A percentile compares a stretch with the other conserved stretches of the same genome.
These are phyloP conservation scores for Clistopyga incitator DNA, from an alignment of 2,888 invertebrate species.

Conservation along the genomic window DNA sequence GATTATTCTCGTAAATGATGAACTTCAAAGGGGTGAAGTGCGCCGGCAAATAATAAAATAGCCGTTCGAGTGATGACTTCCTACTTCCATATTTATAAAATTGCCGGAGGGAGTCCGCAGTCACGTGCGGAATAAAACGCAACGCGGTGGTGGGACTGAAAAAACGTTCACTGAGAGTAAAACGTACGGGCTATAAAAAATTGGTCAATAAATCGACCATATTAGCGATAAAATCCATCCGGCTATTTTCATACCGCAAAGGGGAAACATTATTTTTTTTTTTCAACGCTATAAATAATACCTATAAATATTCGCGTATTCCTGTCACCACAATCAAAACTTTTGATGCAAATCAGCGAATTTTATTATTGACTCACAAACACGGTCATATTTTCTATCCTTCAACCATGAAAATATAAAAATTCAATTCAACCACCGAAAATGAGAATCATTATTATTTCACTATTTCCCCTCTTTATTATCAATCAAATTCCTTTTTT, in stretches of 20 bases:
- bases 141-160: conserved; percentile 24
- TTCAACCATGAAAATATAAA: not conserved
- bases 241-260: conserved; percentile 27
- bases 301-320: conserved; percentile 2
- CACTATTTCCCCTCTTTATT: too few species aligned
- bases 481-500: too few species aligned
- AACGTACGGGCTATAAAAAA: conserved; percentile 28
- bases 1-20: conserved; percentile 33
- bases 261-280: conserved; percentile 9
- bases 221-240: conserved; percentile 52
- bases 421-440: too few species aligned
- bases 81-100: conserved; percentile 17
- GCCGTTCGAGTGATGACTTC: conserved; percentile 5
- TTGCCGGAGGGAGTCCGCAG: conserved; percentile 14
- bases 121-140: conserved; percentile 51
- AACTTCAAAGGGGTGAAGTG: conserved; percentile 2
- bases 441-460: too few species aligned
- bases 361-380: conserved; percentile 25
- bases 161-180: conserved; percentile 31
- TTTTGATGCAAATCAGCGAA: conserved; percentile 21
- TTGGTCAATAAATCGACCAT: conserved; percentile 39
- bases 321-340: conserved; percentile 24
- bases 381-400: not conserved
- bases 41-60: conserved; percentile 23
- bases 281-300: conserved; percentile 19